phyloP scores from a whole-genome alignment of 2,888 invertebrate genomes.

The Anodontia alba region DNA sequence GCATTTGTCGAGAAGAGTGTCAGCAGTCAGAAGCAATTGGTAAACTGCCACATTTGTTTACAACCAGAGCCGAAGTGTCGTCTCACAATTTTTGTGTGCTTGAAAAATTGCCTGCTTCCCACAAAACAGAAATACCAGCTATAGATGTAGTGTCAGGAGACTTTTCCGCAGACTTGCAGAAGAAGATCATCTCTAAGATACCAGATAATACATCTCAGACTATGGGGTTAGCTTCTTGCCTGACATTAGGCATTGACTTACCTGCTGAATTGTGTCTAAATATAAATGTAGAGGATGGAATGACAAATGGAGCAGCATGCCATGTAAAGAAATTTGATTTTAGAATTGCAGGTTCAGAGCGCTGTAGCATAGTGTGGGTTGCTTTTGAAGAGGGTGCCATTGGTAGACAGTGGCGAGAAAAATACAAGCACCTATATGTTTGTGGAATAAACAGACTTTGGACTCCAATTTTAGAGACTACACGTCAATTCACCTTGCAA shows the following conservation, averaged over 20 bases:
- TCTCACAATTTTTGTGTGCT: constrained; percentile 37
- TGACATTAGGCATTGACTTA: constrained; percentile 41
- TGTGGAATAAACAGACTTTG: neutral
- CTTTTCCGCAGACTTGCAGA: neutral
- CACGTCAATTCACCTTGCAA: constrained; percentile 27
- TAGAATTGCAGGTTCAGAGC: constrained; percentile 24
- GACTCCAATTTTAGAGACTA: constrained; percentile 37
- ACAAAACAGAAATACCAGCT: constrained; percentile 25
- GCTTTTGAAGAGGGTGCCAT: constrained; percentile 42
- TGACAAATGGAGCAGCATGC: constrained; percentile 65
- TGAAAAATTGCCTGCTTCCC: constrained; percentile 3
- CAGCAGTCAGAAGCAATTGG: neutral
- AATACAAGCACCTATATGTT: constrained; percentile 39
- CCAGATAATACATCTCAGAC: constrained; percentile 52
- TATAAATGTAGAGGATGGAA: constrained; percentile 58
- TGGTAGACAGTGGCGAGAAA: constrained; percentile 32
- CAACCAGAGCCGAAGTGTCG: constrained; percentile 27
- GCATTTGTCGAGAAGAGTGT: neutral
- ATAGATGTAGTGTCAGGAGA: constrained; percentile 44
- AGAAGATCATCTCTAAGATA: constrained; percentile 42
- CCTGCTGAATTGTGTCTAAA: constrained; percentile 51
- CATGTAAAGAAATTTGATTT: constrained; percentile 50
- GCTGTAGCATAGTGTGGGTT: constrained; percentile 61
- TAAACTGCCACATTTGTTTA: constrained; percentile 46
- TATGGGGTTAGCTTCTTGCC: constrained; percentile 38